Evolutionary conservation across 1,140 invertebrate species (phyloP).

Genomic region (Philaenus spumarius): DNA sequence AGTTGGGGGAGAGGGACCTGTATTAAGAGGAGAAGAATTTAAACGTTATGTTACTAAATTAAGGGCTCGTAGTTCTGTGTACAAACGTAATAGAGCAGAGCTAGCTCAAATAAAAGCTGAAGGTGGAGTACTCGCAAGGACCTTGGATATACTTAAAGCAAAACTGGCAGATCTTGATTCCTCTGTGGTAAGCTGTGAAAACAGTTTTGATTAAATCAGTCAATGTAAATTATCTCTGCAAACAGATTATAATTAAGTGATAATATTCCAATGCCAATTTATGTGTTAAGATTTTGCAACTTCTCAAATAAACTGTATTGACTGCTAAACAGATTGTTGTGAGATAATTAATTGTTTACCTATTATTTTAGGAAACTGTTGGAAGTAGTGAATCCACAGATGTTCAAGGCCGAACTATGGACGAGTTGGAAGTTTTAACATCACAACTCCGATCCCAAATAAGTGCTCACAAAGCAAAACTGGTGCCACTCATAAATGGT

Average conservation of each 20-base stretch:
- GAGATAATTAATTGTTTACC: background rate
- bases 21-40: constrained; percentile 72
- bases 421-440: constrained; percentile 51
- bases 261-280: background rate
- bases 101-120: constrained; percentile 64
- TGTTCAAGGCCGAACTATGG: constrained; percentile 47
- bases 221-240: too few relatives aligned
- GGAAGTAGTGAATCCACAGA: constrained; percentile 42
- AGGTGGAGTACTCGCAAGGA: constrained; percentile 54
- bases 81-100: constrained; percentile 70
- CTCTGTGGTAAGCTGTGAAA: background rate
- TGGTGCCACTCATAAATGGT: constrained; percentile 57
- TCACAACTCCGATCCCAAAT: constrained; percentile 48
- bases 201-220: background rate
- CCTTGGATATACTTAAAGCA: constrained; percentile 49
- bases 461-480: constrained; percentile 46
- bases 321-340: background rate
- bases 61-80: constrained; percentile 67
- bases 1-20: constrained; percentile 47
- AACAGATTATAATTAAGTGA: background rate
- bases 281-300: background rate
- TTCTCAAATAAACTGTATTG: too few relatives aligned
- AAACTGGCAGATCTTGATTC: background rate
- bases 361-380: background rate
- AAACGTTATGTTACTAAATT: constrained; percentile 75